Percentiles rank a stretch among this genome's conserved stretches.
Evolutionary conservation across 2,888 invertebrate species (phyloP).

Genomic region (Hirtodrosophila trivittata): DNA sequence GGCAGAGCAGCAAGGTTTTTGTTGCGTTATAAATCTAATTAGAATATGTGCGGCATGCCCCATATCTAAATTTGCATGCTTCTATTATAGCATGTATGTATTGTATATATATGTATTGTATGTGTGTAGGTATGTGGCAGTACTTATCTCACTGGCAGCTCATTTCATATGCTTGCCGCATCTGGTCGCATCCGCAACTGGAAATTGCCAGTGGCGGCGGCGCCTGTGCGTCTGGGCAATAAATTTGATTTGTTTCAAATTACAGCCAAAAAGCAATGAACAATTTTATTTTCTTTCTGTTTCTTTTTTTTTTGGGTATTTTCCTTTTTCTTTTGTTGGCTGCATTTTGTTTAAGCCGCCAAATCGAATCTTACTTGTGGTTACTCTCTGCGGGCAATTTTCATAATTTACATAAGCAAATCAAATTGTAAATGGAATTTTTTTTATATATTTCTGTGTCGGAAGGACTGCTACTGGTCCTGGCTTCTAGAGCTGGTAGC

Average conservation of each 20-base stretch:
- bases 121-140: not conserved
- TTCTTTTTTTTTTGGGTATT: slow-evolving; percentile 3
- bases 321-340: slow-evolving; percentile 29
- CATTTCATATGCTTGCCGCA: slow-evolving; percentile 77
- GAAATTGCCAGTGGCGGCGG: slow-evolving; percentile 76
- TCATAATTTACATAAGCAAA: slow-evolving; percentile 79
- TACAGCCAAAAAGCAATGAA: slow-evolving; percentile 76
- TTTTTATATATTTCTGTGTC: not conserved
- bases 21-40: slow-evolving; percentile 74
- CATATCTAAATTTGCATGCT: slow-evolving; percentile 51
- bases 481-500: slow-evolving; percentile 5
- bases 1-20: slow-evolving; percentile 44
- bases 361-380: slow-evolving; percentile 77
- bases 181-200: slow-evolving; percentile 70
- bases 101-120: not conserved
- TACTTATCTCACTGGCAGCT: slow-evolving; percentile 29
- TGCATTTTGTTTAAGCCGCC: slow-evolving; percentile 71
- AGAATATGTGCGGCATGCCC: slow-evolving; percentile 63
- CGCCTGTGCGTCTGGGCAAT: slow-evolving; percentile 77
- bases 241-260: slow-evolving; percentile 80
- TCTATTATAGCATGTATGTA: slow-evolving; percentile 11
- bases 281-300: slow-evolving; percentile 54
- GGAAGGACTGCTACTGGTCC: not conserved
- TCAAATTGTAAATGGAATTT: slow-evolving; percentile 77
- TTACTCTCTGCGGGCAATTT: slow-evolving; percentile 79